phyloP scores from a whole-genome alignment of 2,797 vertebrate genomes.

The Cynopterus sphinx region DNA sequence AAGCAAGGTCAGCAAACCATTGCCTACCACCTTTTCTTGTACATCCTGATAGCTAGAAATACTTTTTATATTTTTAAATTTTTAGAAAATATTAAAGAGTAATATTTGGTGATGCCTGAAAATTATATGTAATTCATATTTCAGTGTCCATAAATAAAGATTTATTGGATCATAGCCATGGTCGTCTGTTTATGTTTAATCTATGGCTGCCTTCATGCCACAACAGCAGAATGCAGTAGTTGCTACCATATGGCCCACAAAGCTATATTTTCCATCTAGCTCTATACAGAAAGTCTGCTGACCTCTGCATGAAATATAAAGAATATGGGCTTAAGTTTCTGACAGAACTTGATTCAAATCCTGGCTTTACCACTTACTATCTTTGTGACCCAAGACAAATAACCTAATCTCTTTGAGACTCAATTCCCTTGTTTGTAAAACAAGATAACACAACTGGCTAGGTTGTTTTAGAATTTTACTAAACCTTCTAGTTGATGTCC shows the following conservation, averaged over 20 bases:
- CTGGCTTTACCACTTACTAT: background rate
- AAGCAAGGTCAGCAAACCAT: background rate
- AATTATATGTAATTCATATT: constrained; percentile 34
- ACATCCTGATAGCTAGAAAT: background rate
- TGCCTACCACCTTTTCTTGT: background rate
- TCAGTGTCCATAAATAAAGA: background rate
- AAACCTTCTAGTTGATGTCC: background rate
- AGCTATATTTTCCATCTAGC: background rate
- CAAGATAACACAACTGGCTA: background rate
- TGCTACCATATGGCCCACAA: background rate
- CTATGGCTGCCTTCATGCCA: background rate
- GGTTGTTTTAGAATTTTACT: background rate
- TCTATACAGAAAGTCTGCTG: background rate
- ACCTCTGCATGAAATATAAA: constrained; percentile 41
- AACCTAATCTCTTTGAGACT: background rate
- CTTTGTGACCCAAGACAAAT: background rate
- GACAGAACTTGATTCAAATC: background rate
- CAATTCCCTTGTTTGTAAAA: constrained; percentile 7
- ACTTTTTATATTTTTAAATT: background rate
- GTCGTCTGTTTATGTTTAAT: background rate
- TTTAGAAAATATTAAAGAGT: background rate
- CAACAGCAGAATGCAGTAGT: background rate
- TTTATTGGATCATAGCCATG: background rate
- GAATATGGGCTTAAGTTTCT: background rate
- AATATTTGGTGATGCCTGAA: background rate